These are phyloP conservation scores for Neolamprologus tretocephalus DNA, from an alignment of 2,113 vertebrate genomes.

Conservation along the genomic window DNA sequence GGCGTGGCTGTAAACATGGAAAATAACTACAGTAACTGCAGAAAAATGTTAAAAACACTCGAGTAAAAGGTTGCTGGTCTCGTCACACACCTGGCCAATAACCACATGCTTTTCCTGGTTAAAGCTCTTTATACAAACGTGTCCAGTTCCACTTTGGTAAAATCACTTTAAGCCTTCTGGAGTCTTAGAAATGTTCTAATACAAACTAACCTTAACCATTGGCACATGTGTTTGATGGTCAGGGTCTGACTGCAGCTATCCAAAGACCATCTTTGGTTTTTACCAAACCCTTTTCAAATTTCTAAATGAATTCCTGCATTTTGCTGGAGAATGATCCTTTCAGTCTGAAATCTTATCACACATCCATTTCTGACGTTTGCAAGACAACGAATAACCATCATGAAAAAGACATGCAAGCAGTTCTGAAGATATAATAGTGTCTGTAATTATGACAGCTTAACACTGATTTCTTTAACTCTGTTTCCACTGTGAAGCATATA, in stretches of 20 bases:
- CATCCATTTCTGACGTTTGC: background rate
- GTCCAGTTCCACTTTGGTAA: background rate
- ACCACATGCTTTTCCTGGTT: background rate
- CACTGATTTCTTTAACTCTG: background rate
- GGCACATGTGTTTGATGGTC: background rate
- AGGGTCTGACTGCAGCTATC: background rate
- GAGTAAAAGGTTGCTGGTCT: fast-evolving
- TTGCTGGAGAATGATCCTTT: background rate
- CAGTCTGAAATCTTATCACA: background rate
- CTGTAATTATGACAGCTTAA: background rate
- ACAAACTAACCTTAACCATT: background rate
- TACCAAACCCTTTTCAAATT: background rate
- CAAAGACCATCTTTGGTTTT: background rate
- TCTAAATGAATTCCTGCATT: background rate
- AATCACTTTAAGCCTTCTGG: background rate
- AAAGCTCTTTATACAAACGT: background rate
- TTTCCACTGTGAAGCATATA: background rate
- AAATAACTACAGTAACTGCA: background rate
- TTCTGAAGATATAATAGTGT: background rate
- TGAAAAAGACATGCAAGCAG: background rate
- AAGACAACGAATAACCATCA: background rate
- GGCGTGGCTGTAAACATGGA: background rate
- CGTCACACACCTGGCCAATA: background rate
- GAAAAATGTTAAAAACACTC: background rate
- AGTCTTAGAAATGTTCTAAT: background rate